Evolutionary conservation across 2,888 invertebrate species (phyloP).

Genomic region (Ormyrus thymus): DNA sequence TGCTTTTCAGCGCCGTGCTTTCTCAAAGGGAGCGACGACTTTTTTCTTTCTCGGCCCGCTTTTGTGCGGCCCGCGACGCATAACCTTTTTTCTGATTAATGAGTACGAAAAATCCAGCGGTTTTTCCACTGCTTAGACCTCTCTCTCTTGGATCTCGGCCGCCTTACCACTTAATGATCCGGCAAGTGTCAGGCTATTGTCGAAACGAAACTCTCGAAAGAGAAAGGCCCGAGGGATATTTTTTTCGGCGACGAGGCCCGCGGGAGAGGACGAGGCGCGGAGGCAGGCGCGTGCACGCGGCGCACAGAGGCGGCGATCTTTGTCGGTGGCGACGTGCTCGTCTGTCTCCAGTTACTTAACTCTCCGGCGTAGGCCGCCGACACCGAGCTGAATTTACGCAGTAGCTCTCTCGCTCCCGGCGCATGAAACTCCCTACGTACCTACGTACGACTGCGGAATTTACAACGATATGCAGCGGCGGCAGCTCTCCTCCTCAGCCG

Average conservation of each 20-base stretch:
- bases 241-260: too few species aligned
- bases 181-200: too few species aligned
- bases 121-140: too few species aligned
- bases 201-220: too few species aligned
- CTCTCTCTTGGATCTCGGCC: too few species aligned
- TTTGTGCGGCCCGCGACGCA: background rate
- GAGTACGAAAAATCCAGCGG: constrained; percentile 4
- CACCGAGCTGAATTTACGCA: constrained; percentile 30
- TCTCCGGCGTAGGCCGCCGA: background rate
- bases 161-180: too few species aligned
- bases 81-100: constrained; percentile 27
- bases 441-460: constrained; percentile 13
- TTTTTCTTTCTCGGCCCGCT: background rate
- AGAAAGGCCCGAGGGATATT: background rate
- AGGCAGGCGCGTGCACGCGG: too few species aligned
- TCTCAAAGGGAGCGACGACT: background rate
- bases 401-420: constrained; percentile 1
- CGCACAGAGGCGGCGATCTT: too few species aligned
- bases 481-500: too few species aligned
- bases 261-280: too few species aligned
- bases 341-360: constrained; percentile 26
- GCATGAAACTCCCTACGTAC: background rate
- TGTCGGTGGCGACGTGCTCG: background rate
- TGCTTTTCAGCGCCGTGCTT: constrained; percentile 19
- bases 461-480: constrained; percentile 9